Base-by-base conservation (phyloP, 2,888 invertebrate species). In the Empis livida region DNA sequence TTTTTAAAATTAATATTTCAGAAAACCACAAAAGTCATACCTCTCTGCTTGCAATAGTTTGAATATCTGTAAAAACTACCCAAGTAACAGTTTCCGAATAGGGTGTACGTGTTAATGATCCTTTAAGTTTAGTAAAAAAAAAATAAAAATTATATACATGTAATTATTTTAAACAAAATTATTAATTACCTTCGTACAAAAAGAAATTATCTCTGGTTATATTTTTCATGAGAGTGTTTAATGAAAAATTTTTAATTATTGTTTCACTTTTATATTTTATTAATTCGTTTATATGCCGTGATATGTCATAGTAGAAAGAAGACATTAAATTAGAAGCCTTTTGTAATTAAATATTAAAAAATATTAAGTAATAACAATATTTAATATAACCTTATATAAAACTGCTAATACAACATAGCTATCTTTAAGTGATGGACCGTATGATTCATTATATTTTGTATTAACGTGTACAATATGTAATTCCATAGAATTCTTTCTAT, bases 51-150 rank as follows among this genome's bases (percentile, higher is more conserved):
- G 74, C 72, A 47, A 76, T 64, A 2, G 70, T 64, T 16, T 73
- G 58, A 11, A 68, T 68, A 53, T 77, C 75, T 0, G 79, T 76
- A 66, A 82, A 82, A 47, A 83, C 72, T 43, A 81, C 77, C 83
- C 84, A 84, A n/a, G 79, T 82, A 50, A 84, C 83, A 39, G 76
- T 78, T 64, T 84, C 82, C n/a, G 76, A 78, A 65, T 83, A 84
- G 5, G 82, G 82, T 0, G 83, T 82, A 5, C 4, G 3, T 20
- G 20, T 20, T 5, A 20, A 20, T 20, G 20, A 20, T 20, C 20
- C 20, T 20, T 20, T 3, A 20, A 20, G 20, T n/a, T n/a, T n/a
- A n/a, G n/a, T n/a, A n/a, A 20, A 20, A 20, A 5, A 5, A 20
- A 20, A 5, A 5, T 20, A 5, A 3, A 20, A 5, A 20, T 20